Base-by-base conservation (phyloP, 2,797 vertebrate genomes). In the Sebastes alutus region DNA sequence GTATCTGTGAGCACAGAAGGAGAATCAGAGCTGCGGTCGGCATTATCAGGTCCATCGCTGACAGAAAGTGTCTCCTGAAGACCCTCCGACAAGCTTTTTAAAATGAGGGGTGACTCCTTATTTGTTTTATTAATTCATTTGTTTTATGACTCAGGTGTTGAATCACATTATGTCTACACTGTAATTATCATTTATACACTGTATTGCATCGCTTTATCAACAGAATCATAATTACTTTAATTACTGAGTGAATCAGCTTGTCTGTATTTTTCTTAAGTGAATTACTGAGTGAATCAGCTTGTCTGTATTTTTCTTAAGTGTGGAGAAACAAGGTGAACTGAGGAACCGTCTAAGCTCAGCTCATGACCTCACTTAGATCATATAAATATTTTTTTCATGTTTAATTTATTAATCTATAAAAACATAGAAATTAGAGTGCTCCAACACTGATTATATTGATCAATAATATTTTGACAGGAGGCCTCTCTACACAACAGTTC, bases 1-100 rank as follows among this genome's bases (percentile, higher is more conserved):
- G 58, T 29, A 79, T 65, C 38, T 49, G 59, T 30, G 38, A 62
- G 70, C 38, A 71, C 5, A 84, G 81, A 38, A 79, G 61, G 49
- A 65, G 4, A 29, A 71, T 65, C 32, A 77, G 11, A 59, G 55
- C 27, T 22, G 23, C 30, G 71, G 27, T n/a, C 9, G 22, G 54
- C 11, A 6, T 64, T 18, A 54, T 60, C 14, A 6, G 20, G n/a
- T 60, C 87, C 76, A 86, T 84, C 8, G 52, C 60, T 60, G 59
- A n/a, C 20, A 30, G 64, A 46, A 80, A 46, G 22, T 30, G 29
- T 58, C 59, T 65, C 10, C 62, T 42, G 9, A 11, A 25, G 55
- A 79, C 35, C 62, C 27, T 38, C 22, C 2, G 12, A 14, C 6
- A 33, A 16, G 22, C 62, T 64, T 75, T 82, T 86, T 83, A 68